These are phyloP conservation scores for Orestias chungarensis DNA, from an alignment of 2,797 vertebrate species.

Conservation along the genomic window DNA sequence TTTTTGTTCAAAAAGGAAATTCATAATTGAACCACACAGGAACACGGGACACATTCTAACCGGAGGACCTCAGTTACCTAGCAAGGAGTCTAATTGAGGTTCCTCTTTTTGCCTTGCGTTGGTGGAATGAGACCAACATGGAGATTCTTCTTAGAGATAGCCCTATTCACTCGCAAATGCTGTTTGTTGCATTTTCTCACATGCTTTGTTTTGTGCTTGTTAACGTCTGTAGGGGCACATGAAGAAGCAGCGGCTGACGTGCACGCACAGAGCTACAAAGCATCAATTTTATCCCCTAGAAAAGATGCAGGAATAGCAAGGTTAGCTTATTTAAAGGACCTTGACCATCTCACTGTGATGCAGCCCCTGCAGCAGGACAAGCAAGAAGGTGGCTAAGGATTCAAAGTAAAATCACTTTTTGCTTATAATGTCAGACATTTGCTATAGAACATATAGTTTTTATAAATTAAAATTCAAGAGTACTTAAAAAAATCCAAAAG, in stretches of 20 bases:
- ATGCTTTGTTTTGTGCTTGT: slow-evolving; percentile 85
- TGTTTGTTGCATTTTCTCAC: slow-evolving; percentile 79
- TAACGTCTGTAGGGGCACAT: slow-evolving; percentile 78
- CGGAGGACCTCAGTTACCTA: slow-evolving; percentile 87
- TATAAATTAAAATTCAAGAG: background rate
- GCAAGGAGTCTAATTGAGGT: slow-evolving; percentile 76
- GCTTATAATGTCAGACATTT: background rate
- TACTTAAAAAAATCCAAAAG: background rate
- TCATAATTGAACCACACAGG: slow-evolving; percentile 75
- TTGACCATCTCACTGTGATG: slow-evolving; percentile 62
- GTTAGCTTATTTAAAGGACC: slow-evolving; percentile 64
- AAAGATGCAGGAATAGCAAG: slow-evolving; percentile 54
- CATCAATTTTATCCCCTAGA: slow-evolving; percentile 75
- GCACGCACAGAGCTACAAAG: slow-evolving; percentile 62
- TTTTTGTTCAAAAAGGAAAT: slow-evolving; percentile 60
- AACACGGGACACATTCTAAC: slow-evolving; percentile 86
- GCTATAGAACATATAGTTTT: background rate
- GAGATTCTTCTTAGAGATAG: slow-evolving; percentile 77
- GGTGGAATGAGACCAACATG: slow-evolving; percentile 68
- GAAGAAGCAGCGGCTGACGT: slow-evolving; percentile 79
- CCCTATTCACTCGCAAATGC: slow-evolving; percentile 57
- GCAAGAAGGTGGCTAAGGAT: slow-evolving; percentile 29
- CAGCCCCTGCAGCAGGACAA: slow-evolving; percentile 43
- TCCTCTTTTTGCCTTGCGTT: slow-evolving; percentile 73
- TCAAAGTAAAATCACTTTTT: background rate